These are phyloP conservation scores for Murina feae DNA, from an alignment of 2,113 vertebrate species.

Conservation along the genomic window DNA sequence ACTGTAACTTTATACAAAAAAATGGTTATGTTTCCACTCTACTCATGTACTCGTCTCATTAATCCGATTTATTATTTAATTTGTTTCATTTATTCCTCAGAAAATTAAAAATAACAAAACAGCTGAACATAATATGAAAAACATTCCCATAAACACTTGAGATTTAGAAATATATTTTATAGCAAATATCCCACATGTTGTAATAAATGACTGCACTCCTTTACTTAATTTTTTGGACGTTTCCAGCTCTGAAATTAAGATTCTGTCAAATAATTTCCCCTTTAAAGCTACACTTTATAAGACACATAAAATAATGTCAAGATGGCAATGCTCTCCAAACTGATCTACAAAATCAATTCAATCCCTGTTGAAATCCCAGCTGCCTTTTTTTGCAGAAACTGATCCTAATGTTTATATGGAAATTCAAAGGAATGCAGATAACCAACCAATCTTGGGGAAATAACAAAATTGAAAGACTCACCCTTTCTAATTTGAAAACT, in stretches of 20 bases:
- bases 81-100: neutral
- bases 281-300: neutral
- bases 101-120: conserved; percentile 18
- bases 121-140: neutral
- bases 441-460: neutral
- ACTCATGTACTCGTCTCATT: neutral
- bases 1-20: neutral
- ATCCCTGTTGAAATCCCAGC: neutral
- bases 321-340: neutral
- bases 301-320: neutral
- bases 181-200: neutral
- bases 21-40: neutral
- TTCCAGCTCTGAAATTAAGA: neutral
- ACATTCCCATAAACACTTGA: neutral
- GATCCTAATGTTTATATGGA: neutral
- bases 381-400: neutral
- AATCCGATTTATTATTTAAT: neutral
- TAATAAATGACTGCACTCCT: neutral
- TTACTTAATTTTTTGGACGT: neutral
- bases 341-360: neutral
- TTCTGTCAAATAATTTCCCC: neutral
- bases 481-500: neutral
- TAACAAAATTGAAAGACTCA: neutral
- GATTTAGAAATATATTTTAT: conserved; percentile 22
- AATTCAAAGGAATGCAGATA: neutral